phyloP scores from a whole-genome alignment of 2,797 vertebrate genomes.

The Acipenser ruthenus region DNA sequence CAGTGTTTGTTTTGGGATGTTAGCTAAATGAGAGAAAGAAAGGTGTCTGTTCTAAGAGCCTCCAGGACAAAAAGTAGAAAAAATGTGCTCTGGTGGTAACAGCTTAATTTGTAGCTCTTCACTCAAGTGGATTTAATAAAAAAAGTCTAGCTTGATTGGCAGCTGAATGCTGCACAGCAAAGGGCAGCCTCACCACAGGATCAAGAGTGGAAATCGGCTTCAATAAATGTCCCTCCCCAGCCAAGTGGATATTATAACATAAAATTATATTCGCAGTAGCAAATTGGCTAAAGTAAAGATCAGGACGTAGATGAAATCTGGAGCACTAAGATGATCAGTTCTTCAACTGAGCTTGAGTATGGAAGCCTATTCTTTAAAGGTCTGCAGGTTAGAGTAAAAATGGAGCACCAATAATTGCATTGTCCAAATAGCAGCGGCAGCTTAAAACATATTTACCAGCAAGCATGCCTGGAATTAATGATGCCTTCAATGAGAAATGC shows the following conservation, averaged over 20 bases:
- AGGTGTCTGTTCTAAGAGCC: not conserved
- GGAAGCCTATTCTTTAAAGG: constrained; percentile 30
- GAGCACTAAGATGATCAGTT: constrained; percentile 41
- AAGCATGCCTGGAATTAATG: not conserved
- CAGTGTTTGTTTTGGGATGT: too few relatives aligned
- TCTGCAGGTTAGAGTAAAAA: constrained; percentile 28
- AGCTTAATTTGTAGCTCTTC: constrained; percentile 47
- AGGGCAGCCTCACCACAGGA: constrained; percentile 53
- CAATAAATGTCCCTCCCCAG: constrained; percentile 58
- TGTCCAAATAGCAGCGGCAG: constrained; percentile 4
- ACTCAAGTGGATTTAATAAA: constrained; percentile 73
- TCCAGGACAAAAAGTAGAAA: constrained; percentile 34
- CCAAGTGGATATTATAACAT: constrained; percentile 66
- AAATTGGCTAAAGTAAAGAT: constrained; percentile 73
- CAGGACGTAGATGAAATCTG: constrained; percentile 55
- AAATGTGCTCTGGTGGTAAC: constrained; percentile 43
- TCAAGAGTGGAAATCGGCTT: constrained; percentile 71
- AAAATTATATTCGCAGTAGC: constrained; percentile 77
- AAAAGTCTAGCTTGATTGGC: constrained; percentile 69
- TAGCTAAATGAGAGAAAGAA: not conserved
- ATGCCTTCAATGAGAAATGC: not conserved
- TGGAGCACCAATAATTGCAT: constrained; percentile 17
- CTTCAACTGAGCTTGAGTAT: constrained; percentile 29
- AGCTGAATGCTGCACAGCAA: constrained; percentile 72
- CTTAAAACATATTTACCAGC: constrained; percentile 5